These are phyloP conservation scores for Kuschelorhynchus macadamiae DNA, from an alignment of 2,888 invertebrate species.

Conservation along the genomic window DNA sequence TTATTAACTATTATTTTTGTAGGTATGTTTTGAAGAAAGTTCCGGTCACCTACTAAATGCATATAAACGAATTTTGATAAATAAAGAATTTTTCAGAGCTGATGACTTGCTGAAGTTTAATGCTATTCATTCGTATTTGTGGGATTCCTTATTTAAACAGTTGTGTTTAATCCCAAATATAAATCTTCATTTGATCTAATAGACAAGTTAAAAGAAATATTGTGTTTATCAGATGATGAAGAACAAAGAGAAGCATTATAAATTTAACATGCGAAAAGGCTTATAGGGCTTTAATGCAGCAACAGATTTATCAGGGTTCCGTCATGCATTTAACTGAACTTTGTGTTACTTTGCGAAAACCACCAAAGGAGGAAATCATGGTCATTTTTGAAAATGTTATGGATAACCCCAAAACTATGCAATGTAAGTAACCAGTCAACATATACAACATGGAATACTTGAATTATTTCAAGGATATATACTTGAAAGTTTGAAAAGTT, in stretches of 20 bases:
- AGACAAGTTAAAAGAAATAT: conserved; percentile 48
- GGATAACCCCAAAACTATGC: conserved; percentile 43
- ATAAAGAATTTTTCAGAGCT: conserved; percentile 38
- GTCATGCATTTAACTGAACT: conserved; percentile 56
- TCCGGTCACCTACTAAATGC: conserved; percentile 49
- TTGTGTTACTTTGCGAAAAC: conserved; percentile 50
- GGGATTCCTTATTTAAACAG: conserved; percentile 52
- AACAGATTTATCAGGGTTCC: conserved; percentile 48
- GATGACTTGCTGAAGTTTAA: conserved; percentile 48
- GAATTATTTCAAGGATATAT: too few species aligned
- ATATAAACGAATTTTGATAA: conserved; percentile 50
- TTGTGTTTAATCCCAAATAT: conserved; percentile 49
- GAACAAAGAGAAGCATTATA: conserved; percentile 45
- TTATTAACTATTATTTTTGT: conserved; percentile 9
- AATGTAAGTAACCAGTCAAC: conserved; percentile 43
- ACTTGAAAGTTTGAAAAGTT: too few species aligned
- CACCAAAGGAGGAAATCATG: conserved; percentile 48
- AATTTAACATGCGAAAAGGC: conserved; percentile 50
- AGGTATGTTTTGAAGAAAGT: conserved; percentile 41
- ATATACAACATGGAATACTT: too few species aligned
- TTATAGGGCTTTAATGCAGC: conserved; percentile 46
- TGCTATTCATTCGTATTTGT: conserved; percentile 47
- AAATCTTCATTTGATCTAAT: conserved; percentile 52
- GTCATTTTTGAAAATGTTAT: conserved; percentile 47
- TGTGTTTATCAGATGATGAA: conserved; percentile 49